phyloP scores from a whole-genome alignment of 2,113 vertebrate genomes.

The Nipponia nippon region DNA sequence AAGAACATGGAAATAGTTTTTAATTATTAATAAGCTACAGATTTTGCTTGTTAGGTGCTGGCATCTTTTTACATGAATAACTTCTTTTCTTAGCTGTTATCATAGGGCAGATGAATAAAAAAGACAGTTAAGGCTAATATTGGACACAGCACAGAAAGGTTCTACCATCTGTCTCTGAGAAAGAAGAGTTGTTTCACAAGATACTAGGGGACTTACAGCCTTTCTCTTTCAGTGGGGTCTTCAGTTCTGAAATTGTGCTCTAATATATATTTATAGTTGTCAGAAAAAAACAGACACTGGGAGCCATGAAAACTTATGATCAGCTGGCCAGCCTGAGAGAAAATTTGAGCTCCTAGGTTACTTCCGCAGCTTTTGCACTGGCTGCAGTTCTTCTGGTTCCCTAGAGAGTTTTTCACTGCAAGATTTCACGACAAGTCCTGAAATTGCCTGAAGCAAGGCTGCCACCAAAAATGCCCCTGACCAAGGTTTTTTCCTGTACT shows the following conservation, averaged over 20 bases:
- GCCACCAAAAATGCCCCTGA: not conserved
- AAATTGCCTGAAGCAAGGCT: not conserved
- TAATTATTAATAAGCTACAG: slow-evolving; percentile 78
- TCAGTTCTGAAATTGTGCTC: not conserved
- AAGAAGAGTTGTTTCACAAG: not conserved
- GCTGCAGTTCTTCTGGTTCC: not conserved
- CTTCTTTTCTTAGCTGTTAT: slow-evolving; percentile 60
- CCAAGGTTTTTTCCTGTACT: not conserved
- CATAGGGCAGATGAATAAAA: slow-evolving; percentile 34
- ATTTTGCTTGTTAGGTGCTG: slow-evolving; percentile 68
- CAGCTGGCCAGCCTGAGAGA: not conserved
- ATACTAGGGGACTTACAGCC: not conserved
- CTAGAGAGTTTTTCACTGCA: not conserved
- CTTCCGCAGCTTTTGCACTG: not conserved
- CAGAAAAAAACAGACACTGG: not conserved
- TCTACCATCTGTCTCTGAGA: not conserved
- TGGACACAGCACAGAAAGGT: not conserved
- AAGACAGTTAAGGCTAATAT: slow-evolving; percentile 4
- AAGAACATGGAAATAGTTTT: slow-evolving; percentile 74
- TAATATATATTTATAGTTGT: not conserved
- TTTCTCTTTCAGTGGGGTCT: not conserved
- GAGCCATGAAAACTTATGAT: not conserved
- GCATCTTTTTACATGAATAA: slow-evolving; percentile 62
- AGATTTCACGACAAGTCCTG: not conserved
- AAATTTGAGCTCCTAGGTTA: not conserved